Base-by-base conservation (phyloP, 1,140 invertebrate species). In the Ruditapes philippinarum region DNA sequence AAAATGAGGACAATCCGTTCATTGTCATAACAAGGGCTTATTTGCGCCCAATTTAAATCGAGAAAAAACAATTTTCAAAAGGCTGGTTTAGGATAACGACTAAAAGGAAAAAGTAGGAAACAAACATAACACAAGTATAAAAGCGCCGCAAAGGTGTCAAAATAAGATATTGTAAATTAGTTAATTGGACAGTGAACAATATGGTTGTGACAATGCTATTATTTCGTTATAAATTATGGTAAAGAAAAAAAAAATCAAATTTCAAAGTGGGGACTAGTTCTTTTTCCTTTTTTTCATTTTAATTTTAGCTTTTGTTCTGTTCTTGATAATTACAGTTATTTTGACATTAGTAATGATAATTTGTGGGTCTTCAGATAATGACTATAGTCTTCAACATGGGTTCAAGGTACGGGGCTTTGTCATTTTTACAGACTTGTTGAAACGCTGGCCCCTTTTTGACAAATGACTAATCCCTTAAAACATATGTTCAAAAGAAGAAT, bases 391-490 rank as follows among this genome's bases (percentile, higher is more conserved):
- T n/a, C n/a, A n/a, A n/a, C n/a, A n/a, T n/a, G n/a, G n/a, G n/a
- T n/a, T n/a, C n/a, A n/a, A n/a, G n/a, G 36, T 33, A 25, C 65
- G 19, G 38, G 38, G 14, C 65, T 70, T 70, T 76, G 42, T 40
- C 51, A n/a, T 76, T 28, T 76, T 22, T 28, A 2, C 0, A 31
- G 22, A 70, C 65, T 38, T 38, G 65, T 70, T 38, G 4, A 65
- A 36, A 65, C 60, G 22, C 14, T 40, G 65, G 65, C 65, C 65
- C 65, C 65, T 70, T 38, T 5, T 36, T n/a, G n/a, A n/a, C n/a
- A n/a, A n/a, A 70, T 70, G 65, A 70, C 65, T 70, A 70, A 70
- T 25, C 65, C n/a, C 65, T 70, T 17, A 70, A 70, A 70, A 70
- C 38, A 70, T 38, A 70, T 45, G 14, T 7, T 45, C 42, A n/a